Evolutionary conservation across 2,888 invertebrate species (phyloP), one percentile per base, ranked within the genome.

Genomic region (Andrena hattorfiana): DNA sequence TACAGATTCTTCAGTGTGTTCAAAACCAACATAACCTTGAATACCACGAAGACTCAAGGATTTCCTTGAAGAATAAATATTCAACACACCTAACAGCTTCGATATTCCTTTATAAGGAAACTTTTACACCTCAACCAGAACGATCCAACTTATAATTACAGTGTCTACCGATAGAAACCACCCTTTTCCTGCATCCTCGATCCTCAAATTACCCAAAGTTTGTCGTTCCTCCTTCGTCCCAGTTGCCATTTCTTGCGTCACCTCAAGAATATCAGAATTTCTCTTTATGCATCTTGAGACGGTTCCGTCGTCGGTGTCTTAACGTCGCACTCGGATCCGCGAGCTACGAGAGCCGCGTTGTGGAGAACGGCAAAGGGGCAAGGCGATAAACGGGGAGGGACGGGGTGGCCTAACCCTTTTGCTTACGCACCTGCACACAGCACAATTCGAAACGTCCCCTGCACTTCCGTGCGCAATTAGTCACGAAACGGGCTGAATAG

Each of bases 391-490:
- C 8, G 20, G 16, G 30, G 13, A 20, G 51, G 28, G 59, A 30
- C 60, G 51, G 60, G 56, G 59, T 23, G 26, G 60, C 16, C 20
- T 26, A 68, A 80, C 71, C 82, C 80, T 71, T 49, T 70, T 49
- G 66, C 71, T 85, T 72, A 82, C 81, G 73, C 78, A 78, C 72
- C 78, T 79, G 70, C 62, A 74, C 72, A 35, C 60, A 63, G 68
- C 73, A 80, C 77, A 83, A 86, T 77, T 82, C 71, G 68, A 68
- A 76, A 79, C 78, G 86, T 81, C 84, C 67, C 84, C 49, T 56
- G 75, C 82, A 83, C 85, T 85, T 87, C 66, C 85, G 85, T 63
- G 66, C 64, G 79, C 81, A 87, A 87, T 87, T 87, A 87, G 87
- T 87, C 83, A 85, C 67, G 75, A 66, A 85, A 86, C 77, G 63